Percentiles rank a stretch among this genome's conserved stretches.
Conservation (phyloP, 2,113 vertebrate genomes). For the Phocoena phocoena region DNA sequence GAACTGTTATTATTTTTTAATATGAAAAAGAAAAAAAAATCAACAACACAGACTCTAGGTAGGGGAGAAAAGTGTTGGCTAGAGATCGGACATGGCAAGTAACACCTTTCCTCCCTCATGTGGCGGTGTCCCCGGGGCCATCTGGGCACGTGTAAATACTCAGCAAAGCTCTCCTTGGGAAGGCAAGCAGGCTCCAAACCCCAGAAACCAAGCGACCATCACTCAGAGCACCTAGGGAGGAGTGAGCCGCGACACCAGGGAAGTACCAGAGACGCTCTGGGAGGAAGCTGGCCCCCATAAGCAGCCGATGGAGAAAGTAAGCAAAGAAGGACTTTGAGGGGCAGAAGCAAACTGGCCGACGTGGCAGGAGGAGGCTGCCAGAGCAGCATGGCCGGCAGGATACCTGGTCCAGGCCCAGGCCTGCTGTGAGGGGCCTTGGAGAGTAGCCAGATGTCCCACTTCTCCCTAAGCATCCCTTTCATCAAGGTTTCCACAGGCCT, state of each 20-base stretch:
- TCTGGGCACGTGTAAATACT: rapidly evolving
- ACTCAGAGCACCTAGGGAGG: neutral
- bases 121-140: neutral
- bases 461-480: neutral
- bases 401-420: neutral
- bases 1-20: neutral
- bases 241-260: neutral
- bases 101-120: neutral
- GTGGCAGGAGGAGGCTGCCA: neutral
- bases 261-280: rapidly evolving
- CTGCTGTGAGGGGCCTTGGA: neutral
- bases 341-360: neutral
- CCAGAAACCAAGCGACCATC: neutral
- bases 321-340: neutral
- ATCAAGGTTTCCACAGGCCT: neutral
- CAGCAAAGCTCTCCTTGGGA: neutral
- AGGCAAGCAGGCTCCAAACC: neutral
- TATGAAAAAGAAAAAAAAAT: neutral
- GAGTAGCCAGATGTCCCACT: neutral
- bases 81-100: neutral
- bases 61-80: neutral
- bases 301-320: neutral
- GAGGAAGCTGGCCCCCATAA: neutral
- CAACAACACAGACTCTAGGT: neutral
- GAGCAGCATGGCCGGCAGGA: rapidly evolving